These are phyloP conservation scores for Crenichthys baileyi DNA, from an alignment of 2,797 vertebrate species.

Conservation along the genomic window DNA sequence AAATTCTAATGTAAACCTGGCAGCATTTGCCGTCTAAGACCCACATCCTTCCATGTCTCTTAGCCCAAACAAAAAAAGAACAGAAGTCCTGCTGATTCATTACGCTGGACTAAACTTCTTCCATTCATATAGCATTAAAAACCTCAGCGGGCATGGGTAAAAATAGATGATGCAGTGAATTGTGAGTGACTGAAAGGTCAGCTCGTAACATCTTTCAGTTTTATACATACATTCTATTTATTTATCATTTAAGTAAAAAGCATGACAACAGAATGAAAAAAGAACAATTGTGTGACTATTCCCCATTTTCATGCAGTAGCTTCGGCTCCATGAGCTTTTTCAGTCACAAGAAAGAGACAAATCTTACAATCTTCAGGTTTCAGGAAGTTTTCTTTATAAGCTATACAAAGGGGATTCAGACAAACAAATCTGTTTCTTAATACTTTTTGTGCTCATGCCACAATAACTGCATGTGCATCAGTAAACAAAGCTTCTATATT, in stretches of 20 bases:
- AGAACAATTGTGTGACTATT: no score
- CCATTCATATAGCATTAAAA: conserved; percentile 78
- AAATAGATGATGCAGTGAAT: conserved; percentile 71
- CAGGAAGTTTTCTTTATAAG: no score
- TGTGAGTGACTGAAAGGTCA: conserved; percentile 73
- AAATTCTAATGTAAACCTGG: conserved; percentile 43
- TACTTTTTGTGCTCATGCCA: not conserved
- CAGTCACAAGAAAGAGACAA: conserved; percentile 1
- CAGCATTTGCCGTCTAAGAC: conserved; percentile 36
- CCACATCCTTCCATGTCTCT: conserved; percentile 38
- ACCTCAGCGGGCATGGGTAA: conserved; percentile 71
- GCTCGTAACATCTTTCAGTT: conserved; percentile 11
- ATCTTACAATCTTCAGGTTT: no score
- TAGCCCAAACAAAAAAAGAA: conserved; percentile 38
- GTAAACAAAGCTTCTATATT: not conserved
- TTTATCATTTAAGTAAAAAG: no score
- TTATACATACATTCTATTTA: no score
- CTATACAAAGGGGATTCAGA: no score
- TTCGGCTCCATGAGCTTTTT: no score
- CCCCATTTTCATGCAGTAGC: no score
- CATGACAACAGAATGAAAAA: no score
- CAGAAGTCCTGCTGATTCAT: conserved; percentile 63
- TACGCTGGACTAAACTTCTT: conserved; percentile 49
- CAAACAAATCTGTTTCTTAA: not conserved
- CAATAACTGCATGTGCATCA: not conserved